Base-by-base conservation (phyloP, 2,888 invertebrate genomes). In the Pheosia tremula region DNA sequence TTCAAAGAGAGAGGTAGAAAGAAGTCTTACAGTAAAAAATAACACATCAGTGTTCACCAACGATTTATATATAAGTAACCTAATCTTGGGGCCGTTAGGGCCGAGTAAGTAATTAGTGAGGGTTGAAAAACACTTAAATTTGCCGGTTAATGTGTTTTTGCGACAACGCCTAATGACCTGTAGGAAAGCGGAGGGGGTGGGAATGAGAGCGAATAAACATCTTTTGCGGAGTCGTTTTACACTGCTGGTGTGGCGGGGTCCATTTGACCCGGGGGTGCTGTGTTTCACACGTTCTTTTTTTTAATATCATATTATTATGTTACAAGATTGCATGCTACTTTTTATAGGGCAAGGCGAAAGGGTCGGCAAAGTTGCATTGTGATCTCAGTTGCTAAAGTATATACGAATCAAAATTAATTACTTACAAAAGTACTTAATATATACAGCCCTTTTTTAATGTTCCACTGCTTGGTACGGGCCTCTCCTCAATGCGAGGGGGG, bases 71-170 rank as follows among this genome's bases (percentile, higher is more conserved):
- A 24, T 24, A 24, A 24, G 24, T 24, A 61, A 72, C 74, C 80
- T 84, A 84, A 86, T 85, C 82, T 79, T 77, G 71, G 63, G 71
- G 79, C 79, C 79, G 80, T 84, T 84, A 79, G 69, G 74, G 74
- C 69, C 75, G 77, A 79, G 79, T 81, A 81, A 83, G 86, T 85
- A 87, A 89, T 89, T 88, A 88, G 83, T 75, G 75, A 24, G 80
- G 82, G 80, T 39, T 84, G 84, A 85, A 86, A 87, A 88, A 87
- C 86, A 84, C 86, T 85, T 86, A 83, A 85, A 85, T 84, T 84
- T 79, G 74, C 75, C 74, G 77, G 74, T 72, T 85, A 85, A 85
- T 86, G 85, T 80, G 83, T 85, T 86, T 85, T 85, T 81, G 84
- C 77, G 82, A 83, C 84, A 83, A 72, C 74, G 68, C 77, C 70